These are phyloP conservation scores for Tetramorium simillimum DNA, from an alignment of 1,140 invertebrate species.

Conservation along the genomic window DNA sequence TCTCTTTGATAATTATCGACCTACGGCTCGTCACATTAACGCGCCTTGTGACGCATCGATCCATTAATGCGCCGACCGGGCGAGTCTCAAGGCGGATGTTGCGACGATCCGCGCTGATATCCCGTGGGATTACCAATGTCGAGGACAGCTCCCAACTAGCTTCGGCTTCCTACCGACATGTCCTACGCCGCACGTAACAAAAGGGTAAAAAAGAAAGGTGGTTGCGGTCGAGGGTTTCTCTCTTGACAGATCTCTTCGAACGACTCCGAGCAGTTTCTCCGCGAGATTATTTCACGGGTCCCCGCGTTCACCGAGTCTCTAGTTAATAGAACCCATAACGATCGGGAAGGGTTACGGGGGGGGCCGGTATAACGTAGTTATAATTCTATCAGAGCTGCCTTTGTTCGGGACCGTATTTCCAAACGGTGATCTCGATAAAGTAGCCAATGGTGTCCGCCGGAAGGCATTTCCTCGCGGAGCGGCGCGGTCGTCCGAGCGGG, in stretches of 20 bases:
- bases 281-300: background rate
- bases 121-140: constrained; percentile 35
- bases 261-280: background rate
- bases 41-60: constrained; percentile 53
- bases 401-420: constrained; percentile 16
- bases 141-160: background rate
- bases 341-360: background rate
- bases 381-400: constrained; percentile 22
- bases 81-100: constrained; percentile 56
- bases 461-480: constrained; percentile 10
- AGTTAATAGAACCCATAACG: background rate
- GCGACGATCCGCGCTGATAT: constrained; percentile 45
- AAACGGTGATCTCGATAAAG: constrained; percentile 44
- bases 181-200: constrained; percentile 32
- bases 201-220: background rate
- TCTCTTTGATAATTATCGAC: constrained; percentile 71
- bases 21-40: constrained; percentile 57
- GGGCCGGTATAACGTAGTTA: constrained; percentile 4
- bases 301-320: background rate
- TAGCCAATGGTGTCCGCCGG: constrained; percentile 23
- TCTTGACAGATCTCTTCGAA: background rate
- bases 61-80: constrained; percentile 63
- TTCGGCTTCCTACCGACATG: background rate
- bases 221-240: background rate
- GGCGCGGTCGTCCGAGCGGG: background rate